Percentiles rank a stretch among this genome's conserved stretches.
phyloP scores from a whole-genome alignment of 2,797 vertebrate genomes.

The Thamnophis elegans region DNA sequence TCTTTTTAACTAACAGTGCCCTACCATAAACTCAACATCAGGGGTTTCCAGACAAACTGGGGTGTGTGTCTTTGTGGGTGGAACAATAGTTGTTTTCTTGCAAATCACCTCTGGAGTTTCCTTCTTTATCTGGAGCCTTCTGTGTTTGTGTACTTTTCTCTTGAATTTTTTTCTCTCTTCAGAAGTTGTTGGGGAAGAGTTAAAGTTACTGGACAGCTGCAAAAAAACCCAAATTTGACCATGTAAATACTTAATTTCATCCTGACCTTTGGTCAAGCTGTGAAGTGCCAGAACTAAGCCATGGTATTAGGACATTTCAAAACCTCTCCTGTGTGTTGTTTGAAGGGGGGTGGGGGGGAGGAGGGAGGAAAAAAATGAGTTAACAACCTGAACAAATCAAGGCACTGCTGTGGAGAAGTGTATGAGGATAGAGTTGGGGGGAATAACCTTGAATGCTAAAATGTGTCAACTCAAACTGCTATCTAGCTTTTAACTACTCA shows the following conservation, averaged over 20 bases:
- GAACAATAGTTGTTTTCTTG: neutral
- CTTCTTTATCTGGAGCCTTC: neutral
- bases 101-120: neutral
- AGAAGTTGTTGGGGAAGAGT: constrained; percentile 8
- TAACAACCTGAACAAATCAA: neutral
- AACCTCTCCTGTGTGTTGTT: neutral
- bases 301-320: neutral
- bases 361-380: neutral
- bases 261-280: constrained; percentile 24
- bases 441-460: neutral
- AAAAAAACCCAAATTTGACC: constrained; percentile 4
- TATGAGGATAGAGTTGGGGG: neutral
- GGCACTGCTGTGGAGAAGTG: neutral
- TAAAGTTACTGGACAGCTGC: constrained; percentile 22
- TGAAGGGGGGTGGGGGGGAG: too few species aligned
- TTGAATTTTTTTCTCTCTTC: neutral
- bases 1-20: neutral
- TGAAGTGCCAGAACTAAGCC: constrained; percentile 11
- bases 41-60: neutral
- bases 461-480: neutral
- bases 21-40: neutral
- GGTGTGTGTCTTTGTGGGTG: neutral
- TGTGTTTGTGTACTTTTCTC: neutral
- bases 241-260: constrained; percentile 28
- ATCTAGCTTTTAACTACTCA: neutral